Evolutionary conservation across 2,888 invertebrate species (phyloP), one percentile per base, ranked within the genome.

Genomic region (Sarcophaga carnaria): DNA sequence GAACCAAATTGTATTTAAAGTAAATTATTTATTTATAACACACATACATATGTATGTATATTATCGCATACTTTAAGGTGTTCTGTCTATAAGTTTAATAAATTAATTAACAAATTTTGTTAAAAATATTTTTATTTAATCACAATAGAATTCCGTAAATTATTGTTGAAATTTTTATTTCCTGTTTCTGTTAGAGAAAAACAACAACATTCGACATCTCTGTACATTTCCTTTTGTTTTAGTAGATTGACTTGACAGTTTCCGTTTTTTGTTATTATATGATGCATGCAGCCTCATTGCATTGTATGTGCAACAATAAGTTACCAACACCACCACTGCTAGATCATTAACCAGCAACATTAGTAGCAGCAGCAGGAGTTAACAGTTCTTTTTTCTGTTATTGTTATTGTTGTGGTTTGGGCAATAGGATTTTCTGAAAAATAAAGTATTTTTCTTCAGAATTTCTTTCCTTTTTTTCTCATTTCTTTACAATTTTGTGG

Each of bases 221-320:
- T 62, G 86, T 3, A 63, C 83, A 80, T 80, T 10, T 63, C 47
- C 69, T 77, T 83, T 84, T 69, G 74, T 83, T 69, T 75, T 70
- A 80, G 76, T 80, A 80, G 76, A 86, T 77, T 83, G 80, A 83
- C 78, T 82, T 75, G 78, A 75, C 80, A 71, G 76, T 76, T 84
- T 80, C 76, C 76, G 76, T 76, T 80, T 37, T 66, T 76, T 64
- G 59, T 84, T 76, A 70, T 80, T 79, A 12, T 45, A 62, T 80
- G 80, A 79, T 80, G 83, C 67, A 83, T 83, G 79, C 70, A 66
- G 75, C 70, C 80, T 66, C 80, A 86, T 80, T 86, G 80, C 86
- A 83, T 74, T 76, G 62, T 72, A 69, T 64, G 25, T 80, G 79
- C 83, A 84, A 76, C 75, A 83, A 62, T 79, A 80, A 80, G 62